phyloP scores from a whole-genome alignment of 2,113 vertebrate genomes.

The Lanius collurio region DNA sequence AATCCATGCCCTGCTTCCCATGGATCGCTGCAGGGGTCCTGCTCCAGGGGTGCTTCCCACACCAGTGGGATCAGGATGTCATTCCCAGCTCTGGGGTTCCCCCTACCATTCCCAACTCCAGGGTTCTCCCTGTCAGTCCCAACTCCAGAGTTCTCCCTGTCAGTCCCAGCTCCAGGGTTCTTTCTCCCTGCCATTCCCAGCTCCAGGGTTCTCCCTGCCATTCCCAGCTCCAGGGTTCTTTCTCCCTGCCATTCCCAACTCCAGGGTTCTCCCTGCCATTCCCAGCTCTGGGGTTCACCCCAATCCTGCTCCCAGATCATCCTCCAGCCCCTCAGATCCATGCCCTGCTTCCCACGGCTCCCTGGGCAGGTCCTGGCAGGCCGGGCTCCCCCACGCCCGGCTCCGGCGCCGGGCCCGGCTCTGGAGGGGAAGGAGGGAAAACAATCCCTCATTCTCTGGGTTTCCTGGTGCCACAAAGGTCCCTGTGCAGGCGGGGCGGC shows the following conservation, averaged over 20 bases:
- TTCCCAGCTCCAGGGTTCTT: too few species aligned
- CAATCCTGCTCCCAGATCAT: not conserved
- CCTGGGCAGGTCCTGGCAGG: not conserved
- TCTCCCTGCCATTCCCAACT: too few species aligned
- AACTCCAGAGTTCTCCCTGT: not conserved
- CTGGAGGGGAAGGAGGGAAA: not conserved
- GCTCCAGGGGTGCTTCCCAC: too few species aligned
- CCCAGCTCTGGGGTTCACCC: not conserved
- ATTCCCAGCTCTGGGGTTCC: not conserved
- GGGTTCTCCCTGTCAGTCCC: not conserved
- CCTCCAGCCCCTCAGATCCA: not conserved
- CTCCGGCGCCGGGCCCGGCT: not conserved
- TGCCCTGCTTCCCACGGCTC: not conserved
- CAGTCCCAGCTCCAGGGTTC: too few species aligned
- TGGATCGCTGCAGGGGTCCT: too few species aligned
- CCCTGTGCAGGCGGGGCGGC: not conserved
- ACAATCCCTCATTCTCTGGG: not conserved
- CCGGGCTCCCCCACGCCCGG: not conserved
- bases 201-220: too few species aligned
- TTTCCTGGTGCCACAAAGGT: not conserved
- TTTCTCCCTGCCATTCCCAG: too few species aligned
- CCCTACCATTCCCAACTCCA: not conserved
- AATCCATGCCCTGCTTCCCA: too few species aligned
- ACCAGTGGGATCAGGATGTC: too few species aligned
- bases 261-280: not conserved